Evolutionary conservation across 2,113 vertebrate species (phyloP).

Genomic region (Sinocyclocheilus rhinocerous): DNA sequence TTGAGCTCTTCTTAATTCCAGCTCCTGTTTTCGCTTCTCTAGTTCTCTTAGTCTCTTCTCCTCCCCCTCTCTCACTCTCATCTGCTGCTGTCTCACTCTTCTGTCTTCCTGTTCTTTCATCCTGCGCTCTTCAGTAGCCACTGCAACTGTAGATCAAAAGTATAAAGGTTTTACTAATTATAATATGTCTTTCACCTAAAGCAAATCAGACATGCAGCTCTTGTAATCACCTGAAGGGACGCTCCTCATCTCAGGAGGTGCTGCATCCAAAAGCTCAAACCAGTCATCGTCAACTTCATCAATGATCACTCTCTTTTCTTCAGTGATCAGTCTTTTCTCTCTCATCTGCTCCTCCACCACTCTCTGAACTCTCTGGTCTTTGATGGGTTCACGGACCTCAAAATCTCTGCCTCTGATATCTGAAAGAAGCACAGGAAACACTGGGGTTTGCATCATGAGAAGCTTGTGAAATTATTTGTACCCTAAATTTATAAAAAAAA

Average conservation of each 20-base stretch:
- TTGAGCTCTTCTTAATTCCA: conserved; percentile 29
- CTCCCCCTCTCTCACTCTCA: conserved; percentile 36
- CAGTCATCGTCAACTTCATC: conserved; percentile 44
- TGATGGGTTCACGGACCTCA: not conserved
- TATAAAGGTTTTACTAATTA: not conserved
- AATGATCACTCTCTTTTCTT: conserved; percentile 19
- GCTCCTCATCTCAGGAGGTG: conserved; percentile 15
- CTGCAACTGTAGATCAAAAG: not conserved
- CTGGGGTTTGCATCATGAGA: not conserved
- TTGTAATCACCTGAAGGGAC: conserved; percentile 19
- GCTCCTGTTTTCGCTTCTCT: not conserved
- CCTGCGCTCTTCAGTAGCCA: conserved; percentile 42
- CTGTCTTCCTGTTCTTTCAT: conserved; percentile 41
- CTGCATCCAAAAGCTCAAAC: conserved; percentile 29
- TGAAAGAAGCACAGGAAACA: not conserved
- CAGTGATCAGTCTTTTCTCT: not conserved
- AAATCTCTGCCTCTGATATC: not conserved
- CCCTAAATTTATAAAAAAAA: not conserved
- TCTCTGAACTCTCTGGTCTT: not conserved
- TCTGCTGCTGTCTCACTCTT: conserved; percentile 64
- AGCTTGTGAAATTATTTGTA: not conserved
- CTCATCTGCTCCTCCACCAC: conserved; percentile 2
- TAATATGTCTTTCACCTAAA: not conserved
- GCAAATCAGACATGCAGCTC: not conserved
- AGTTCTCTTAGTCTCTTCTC: conserved; percentile 20